Evolutionary conservation across 2,888 invertebrate genomes (phyloP), one percentile per base, ranked within the genome.

Genomic region (Luperina testacea): DNA sequence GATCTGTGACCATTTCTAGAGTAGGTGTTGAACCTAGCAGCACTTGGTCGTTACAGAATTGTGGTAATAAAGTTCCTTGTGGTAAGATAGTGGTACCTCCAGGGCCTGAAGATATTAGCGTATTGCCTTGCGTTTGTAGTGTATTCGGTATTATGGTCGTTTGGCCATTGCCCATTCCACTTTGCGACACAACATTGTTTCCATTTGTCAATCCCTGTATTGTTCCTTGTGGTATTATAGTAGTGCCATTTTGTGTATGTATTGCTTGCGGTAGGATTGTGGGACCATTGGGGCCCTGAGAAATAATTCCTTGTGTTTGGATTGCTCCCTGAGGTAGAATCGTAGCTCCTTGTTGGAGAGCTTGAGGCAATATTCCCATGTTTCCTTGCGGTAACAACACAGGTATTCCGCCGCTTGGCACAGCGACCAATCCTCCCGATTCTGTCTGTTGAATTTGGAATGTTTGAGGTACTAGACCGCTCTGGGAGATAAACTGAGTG

Each of bases 1-100:
- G 97, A 92, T 97, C 97, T 20, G 97, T 97, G 24, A 97, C 97
- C 97, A 97, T 97, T 93, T 97, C 97, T 74, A 97, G 91, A 0
- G 97, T 97, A 24, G 97, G 97, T 9, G 97, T 95, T 0, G 97
- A 97, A 51, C 98, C 97, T 4, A 98, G 94, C 42, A 98, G 93
- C 63, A 98, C 95, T 93, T 97, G 98, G 88, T 98, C 97, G 87
- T 97, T 97, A 83, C 97, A 97, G 89, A 97, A 97, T 85, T 97
- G 97, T 11, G 97, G 97, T 72, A 97, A 88, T 71, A 97, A 88
- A 69, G 98, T 96, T 69, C 97, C 96, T 94, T 97, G 97, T 2
- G 97, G 97, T 75, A 97, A 96, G 82, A 98, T 97, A 7, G 98
- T 96, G 3, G 97, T 97, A 4, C 97, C 97, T 70, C 97, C 97